Conservation (phyloP, 2,888 invertebrate species). For the Dorcus parallelipipedus region DNA sequence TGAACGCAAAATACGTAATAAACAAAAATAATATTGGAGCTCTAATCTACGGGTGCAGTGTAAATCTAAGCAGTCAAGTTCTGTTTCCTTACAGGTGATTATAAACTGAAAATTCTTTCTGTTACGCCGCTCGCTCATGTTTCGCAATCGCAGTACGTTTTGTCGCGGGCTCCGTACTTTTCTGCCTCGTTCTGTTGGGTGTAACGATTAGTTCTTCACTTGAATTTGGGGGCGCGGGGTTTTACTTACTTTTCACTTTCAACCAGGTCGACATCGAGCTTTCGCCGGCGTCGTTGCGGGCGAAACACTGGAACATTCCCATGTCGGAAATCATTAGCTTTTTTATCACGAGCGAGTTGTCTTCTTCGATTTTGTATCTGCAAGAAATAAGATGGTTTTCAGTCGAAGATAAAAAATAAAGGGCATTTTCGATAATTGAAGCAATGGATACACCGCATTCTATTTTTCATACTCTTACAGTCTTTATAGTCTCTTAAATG, state of each 20-base stretch:
- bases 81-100: conserved; percentile 42
- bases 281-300: conserved; percentile 86
- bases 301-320: conserved; percentile 95
- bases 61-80: conserved; percentile 8
- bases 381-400: no score
- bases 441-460: no score
- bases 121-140: conserved; percentile 43
- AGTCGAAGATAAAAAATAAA: no score
- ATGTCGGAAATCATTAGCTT: conserved; percentile 80
- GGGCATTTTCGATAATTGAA: no score
- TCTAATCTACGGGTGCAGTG: conserved; percentile 29
- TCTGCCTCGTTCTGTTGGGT: conserved; percentile 12
- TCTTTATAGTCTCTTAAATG: no score
- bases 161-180: conserved; percentile 27
- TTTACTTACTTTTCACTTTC: conserved; percentile 87
- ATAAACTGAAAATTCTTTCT: conserved; percentile 46
- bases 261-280: conserved; percentile 88
- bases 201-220: neutral
- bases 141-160: conserved; percentile 44
- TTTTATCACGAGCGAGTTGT: conserved; percentile 78
- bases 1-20: neutral
- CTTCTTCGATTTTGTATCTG: conserved; percentile 75
- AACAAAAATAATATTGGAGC: conserved; percentile 5
- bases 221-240: no score
- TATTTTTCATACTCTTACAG: no score